These are phyloP conservation scores for Mesocentrotus franciscanus DNA, from an alignment of 53 echinoderm and acorn worm species.

Conservation along the genomic window DNA sequence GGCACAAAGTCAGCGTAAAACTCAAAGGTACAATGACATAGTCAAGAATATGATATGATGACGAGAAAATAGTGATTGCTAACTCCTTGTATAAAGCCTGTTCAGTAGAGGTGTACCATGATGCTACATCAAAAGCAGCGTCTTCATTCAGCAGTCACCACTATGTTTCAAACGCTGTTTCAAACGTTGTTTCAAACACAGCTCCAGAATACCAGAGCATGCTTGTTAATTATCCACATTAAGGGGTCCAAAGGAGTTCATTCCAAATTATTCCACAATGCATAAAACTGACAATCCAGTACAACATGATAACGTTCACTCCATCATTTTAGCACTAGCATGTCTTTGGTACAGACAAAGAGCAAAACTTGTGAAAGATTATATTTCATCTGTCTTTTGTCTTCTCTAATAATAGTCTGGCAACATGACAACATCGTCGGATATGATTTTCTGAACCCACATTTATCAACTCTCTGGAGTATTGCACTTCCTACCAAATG, in stretches of 20 bases:
- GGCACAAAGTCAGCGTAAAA: not conserved
- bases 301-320: not conserved
- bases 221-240: not conserved
- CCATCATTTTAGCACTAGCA: not conserved
- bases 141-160: not conserved
- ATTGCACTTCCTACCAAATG: not conserved
- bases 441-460: not conserved
- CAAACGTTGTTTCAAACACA: not conserved
- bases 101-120: not conserved
- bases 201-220: not conserved
- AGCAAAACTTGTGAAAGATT: not conserved
- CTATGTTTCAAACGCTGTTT: not conserved
- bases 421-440: not conserved
- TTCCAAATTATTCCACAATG: constrained; percentile 31
- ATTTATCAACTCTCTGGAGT: not conserved
- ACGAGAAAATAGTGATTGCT: not conserved
- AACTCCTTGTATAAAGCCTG: not conserved
- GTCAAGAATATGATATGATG: not conserved
- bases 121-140: not conserved
- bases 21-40: not conserved
- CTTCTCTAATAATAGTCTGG: not conserved
- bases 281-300: not conserved
- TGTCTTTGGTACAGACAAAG: not conserved
- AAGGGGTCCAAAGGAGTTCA: not conserved
- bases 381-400: not conserved